Evolutionary conservation across 2,113 vertebrate genomes (phyloP).

Genomic region (Mormyrus iriodes): DNA sequence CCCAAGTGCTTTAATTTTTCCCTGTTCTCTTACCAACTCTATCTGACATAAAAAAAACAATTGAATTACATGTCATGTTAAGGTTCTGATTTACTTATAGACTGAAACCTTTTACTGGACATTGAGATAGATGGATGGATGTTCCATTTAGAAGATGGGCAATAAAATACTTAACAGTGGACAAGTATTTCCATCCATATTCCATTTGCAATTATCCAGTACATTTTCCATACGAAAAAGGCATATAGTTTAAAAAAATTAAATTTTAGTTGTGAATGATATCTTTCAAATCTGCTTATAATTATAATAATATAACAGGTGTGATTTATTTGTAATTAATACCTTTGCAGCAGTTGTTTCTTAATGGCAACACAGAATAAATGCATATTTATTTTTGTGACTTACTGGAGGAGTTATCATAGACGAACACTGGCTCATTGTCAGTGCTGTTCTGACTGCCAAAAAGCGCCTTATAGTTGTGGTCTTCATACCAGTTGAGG

Average conservation of each 20-base stretch:
- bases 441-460: conserved; percentile 73
- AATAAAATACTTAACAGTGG: not conserved
- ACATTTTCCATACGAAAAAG: not conserved
- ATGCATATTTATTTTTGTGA: not conserved
- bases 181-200: not conserved
- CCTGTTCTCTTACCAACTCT: not conserved
- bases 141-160: not conserved
- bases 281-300: not conserved
- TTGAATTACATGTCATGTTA: not conserved
- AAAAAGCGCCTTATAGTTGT: conserved; percentile 94
- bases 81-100: not conserved
- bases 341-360: not conserved
- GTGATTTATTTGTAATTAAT: not conserved
- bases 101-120: not conserved
- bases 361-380: not conserved
- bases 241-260: not conserved
- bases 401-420: conserved; percentile 68
- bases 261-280: not conserved
- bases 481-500: conserved; percentile 97
- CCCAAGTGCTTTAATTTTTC: not conserved
- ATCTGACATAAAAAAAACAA: not conserved
- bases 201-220: not conserved
- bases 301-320: not conserved
- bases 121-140: not conserved
- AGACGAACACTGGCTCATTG: conserved; percentile 61